These are phyloP conservation scores for Altica lythri DNA, from an alignment of 2,888 invertebrate species.

Conservation along the genomic window DNA sequence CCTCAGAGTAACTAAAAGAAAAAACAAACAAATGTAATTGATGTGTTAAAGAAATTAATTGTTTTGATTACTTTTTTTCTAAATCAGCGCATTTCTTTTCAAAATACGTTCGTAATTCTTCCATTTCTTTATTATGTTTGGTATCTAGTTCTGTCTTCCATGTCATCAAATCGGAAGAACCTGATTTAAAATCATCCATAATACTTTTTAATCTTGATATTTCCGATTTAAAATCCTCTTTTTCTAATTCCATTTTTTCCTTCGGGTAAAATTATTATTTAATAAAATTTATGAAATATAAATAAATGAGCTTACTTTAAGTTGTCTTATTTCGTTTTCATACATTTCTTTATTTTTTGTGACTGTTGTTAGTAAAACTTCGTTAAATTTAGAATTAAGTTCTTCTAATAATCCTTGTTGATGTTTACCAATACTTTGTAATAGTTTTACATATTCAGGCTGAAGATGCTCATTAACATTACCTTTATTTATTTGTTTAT, in stretches of 20 bases:
- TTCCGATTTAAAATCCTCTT: slow-evolving; percentile 62
- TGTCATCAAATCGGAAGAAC: slow-evolving; percentile 62
- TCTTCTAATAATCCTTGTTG: slow-evolving; percentile 41
- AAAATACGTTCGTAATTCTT: slow-evolving; percentile 77
- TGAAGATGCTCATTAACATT: slow-evolving; percentile 9
- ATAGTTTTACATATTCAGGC: slow-evolving; percentile 35
- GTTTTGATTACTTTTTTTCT: slow-evolving; percentile 69
- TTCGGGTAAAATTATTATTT: slow-evolving; percentile 14
- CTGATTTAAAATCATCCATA: slow-evolving; percentile 63
- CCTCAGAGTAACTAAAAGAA: slow-evolving; percentile 64
- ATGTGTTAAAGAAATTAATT: background rate
- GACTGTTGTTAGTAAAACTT: slow-evolving; percentile 40
- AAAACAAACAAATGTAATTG: too few species aligned
- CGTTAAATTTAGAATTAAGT: slow-evolving; percentile 43
- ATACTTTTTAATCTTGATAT: slow-evolving; percentile 62
- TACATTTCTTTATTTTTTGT: slow-evolving; percentile 36
- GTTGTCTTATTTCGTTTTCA: slow-evolving; percentile 42
- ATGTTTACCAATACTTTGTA: slow-evolving; percentile 36
- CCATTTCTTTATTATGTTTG: slow-evolving; percentile 77
- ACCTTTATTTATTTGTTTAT: background rate
- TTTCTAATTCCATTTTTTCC: slow-evolving; percentile 56
- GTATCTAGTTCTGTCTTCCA: slow-evolving; percentile 65
- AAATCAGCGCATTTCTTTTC: slow-evolving; percentile 80
- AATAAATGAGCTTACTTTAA: slow-evolving; percentile 42
- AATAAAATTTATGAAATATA: slow-evolving; percentile 1